Conservation (phyloP, 53 echinoderm and acorn worm genomes). For the Actinopyga echinites region DNA sequence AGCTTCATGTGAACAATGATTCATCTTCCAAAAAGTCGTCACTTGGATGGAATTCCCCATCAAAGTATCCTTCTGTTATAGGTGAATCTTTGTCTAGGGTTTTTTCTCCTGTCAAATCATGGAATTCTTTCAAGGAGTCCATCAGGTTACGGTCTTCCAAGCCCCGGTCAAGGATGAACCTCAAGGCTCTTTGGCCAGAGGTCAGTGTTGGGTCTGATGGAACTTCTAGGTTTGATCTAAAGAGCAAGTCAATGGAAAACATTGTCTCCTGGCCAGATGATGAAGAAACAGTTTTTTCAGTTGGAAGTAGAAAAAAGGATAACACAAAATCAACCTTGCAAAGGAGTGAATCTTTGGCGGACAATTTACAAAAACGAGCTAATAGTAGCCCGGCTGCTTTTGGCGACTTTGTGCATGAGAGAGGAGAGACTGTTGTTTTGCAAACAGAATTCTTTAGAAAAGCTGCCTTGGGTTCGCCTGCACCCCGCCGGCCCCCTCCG, state of each 20-base stretch:
- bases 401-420: not conserved
- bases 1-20: too few species aligned
- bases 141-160: not conserved
- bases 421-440: not conserved
- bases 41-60: too few species aligned
- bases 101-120: not conserved
- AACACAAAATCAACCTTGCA: not conserved
- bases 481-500: constrained; percentile 67
- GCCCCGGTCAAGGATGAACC: constrained; percentile 9
- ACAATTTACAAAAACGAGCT: not conserved
- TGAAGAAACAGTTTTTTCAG: not conserved
- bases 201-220: not conserved
- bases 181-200: constrained; percentile 34
- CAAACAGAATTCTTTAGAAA: constrained; percentile 22
- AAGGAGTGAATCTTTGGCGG: constrained; percentile 5
- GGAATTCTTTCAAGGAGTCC: constrained; percentile 26
- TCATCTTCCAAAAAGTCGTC: too few species aligned
- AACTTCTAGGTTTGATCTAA: not conserved
- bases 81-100: constrained; percentile 18
- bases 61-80: not conserved
- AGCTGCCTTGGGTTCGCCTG: constrained; percentile 26
- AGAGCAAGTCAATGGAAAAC: constrained; percentile 15
- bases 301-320: not conserved
- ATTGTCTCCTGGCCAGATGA: not conserved
- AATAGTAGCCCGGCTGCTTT: not conserved